Conservation (phyloP, 2,797 vertebrate species). For the Chanos chanos region DNA sequence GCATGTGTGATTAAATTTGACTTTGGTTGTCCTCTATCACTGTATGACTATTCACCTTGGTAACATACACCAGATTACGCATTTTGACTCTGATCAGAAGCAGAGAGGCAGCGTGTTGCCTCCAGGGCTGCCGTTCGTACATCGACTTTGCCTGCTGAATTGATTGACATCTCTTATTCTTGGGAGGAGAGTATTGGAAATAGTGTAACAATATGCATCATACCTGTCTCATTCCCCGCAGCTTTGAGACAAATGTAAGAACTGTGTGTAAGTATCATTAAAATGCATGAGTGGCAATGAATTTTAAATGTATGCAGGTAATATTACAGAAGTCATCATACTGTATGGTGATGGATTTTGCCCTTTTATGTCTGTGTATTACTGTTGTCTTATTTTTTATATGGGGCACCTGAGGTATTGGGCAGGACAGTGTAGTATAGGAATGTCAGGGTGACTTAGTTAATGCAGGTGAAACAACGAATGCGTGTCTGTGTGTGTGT, state of each 20-base stretch:
- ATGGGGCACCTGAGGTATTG: not conserved
- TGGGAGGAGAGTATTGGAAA: slow-evolving; percentile 1
- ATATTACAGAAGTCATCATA: not conserved
- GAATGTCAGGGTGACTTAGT: too few relatives aligned
- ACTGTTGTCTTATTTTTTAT: not conserved
- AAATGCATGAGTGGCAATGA: not conserved
- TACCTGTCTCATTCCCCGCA: not conserved
- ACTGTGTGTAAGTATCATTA: slow-evolving; percentile 18
- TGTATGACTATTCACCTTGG: not conserved
- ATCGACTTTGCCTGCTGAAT: not conserved
- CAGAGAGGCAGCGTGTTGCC: too few relatives aligned
- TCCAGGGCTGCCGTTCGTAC: slow-evolving; percentile 4
- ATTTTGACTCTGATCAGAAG: too few relatives aligned
- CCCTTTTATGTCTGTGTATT: not conserved
- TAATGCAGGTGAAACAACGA: too few relatives aligned
- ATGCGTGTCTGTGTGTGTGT: too few relatives aligned
- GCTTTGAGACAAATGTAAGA: not conserved
- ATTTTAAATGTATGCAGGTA: not conserved
- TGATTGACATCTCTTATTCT: not conserved
- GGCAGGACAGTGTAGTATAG: too few relatives aligned
- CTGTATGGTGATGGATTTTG: not conserved
- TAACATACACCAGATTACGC: too few relatives aligned
- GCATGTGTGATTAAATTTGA: too few relatives aligned
- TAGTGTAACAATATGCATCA: slow-evolving; percentile 2
- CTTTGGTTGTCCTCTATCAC: not conserved